phyloP scores from a whole-genome alignment of 2,888 invertebrate genomes.

The Cyclophora punctaria region DNA sequence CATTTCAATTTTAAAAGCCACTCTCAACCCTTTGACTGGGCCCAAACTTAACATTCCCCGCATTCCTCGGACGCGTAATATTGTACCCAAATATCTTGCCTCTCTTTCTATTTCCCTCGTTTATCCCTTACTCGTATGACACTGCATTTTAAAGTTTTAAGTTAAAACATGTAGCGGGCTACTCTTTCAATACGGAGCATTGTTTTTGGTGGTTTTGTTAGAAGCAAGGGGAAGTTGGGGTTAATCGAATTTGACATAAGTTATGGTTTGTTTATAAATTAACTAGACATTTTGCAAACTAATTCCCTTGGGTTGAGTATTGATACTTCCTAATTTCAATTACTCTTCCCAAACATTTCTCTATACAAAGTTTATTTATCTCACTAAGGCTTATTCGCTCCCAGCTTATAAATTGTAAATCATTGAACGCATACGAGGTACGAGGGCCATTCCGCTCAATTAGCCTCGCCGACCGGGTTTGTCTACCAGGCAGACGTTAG shows the following conservation, averaged over 20 bases:
- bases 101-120: slow-evolving; percentile 37
- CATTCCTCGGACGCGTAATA: slow-evolving; percentile 55
- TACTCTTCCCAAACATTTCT: no score
- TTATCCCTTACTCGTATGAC: slow-evolving; percentile 35
- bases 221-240: no score
- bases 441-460: slow-evolving; percentile 62
- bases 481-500: slow-evolving; percentile 48
- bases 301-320: no score
- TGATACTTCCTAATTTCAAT: no score
- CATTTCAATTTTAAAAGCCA: slow-evolving; percentile 66
- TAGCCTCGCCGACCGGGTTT: slow-evolving; percentile 47
- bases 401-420: slow-evolving; percentile 28
- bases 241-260: no score
- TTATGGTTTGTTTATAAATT: no score
- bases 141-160: background rate
- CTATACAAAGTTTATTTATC: no score
- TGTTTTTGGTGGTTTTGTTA: no score
- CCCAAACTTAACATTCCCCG: slow-evolving; percentile 56
- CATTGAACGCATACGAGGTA: slow-evolving; percentile 23
- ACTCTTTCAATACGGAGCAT: no score
- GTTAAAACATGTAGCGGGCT: no score
- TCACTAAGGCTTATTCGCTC: slow-evolving; percentile 19
- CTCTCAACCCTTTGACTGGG: slow-evolving; percentile 57
- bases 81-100: slow-evolving; percentile 28
- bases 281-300: no score